Evolutionary conservation across 35 echinoderm and acorn worm species (phyloP), one percentile per base, ranked within the genome.

Genomic region (Antedon bifida): DNA sequence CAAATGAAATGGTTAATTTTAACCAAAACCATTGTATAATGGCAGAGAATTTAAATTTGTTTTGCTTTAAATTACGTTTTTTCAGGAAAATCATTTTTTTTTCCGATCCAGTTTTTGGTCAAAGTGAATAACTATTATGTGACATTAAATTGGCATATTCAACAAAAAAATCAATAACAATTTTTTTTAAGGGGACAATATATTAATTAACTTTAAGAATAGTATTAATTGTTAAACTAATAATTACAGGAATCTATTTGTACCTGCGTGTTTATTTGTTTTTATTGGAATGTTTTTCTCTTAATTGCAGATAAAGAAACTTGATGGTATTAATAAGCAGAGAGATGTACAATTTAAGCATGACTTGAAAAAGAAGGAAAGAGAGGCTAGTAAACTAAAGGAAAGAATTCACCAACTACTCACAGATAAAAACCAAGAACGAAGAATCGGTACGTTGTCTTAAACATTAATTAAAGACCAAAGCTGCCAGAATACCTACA

Each of bases 301-400:
- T 33, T 34, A 39, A 32, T 82, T 19, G 77, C 82, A 87, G 85
- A 87, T 86, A 31, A 91, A 89, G 83, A 97, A 90, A 83, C 90
- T 92, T 28, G 94, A 97, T 46, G 85, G 78, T 16, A 83, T 92
- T 46, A 77, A 90, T 19, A 97, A 90, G 46, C 85, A 88, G 13
- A 84, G 90, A 77, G 94, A 97, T 74, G 82, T 86, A 33, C 94
- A 97, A 35, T 97, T 92, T 77, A 96, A 88, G 55, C 93, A 97
- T 80, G 94, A 97, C 36, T 74, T 97, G 78, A 97, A 97, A 91
- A 97, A 97, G 85, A 97, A 97, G 34, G 94, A 97, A 75, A 89
- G 94, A 74, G 90, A 97, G 75, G 81, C 92, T 8, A 92, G 86
- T 55, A 97, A 91, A 88, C 74, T 97, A 73, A 97, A 97, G 38